Percentiles rank a stretch among this genome's conserved stretches.
Evolutionary conservation across 2,113 vertebrate genomes (phyloP).

Genomic region (Leptodactylus fuscus): DNA sequence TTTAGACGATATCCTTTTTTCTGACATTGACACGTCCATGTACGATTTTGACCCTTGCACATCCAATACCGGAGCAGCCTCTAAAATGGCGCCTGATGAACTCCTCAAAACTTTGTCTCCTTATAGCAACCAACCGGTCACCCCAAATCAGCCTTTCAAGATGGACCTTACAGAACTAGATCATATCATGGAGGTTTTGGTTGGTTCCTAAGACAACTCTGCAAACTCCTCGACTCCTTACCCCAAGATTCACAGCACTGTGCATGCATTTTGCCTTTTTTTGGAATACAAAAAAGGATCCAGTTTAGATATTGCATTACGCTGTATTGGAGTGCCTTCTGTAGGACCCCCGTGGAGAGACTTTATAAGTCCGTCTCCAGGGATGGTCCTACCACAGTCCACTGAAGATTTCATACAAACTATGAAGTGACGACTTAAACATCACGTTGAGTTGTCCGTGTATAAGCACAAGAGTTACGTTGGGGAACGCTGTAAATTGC

Average conservation of each 20-base stretch:
- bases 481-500: conserved; percentile 82
- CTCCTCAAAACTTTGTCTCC: conserved; percentile 94
- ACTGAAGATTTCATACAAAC: conserved; percentile 70
- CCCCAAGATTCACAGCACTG: conserved; percentile 83
- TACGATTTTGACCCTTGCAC: conserved; percentile 98
- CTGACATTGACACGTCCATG: conserved; percentile 99
- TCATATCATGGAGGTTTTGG: conserved; percentile 99
- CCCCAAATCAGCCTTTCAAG: conserved; percentile 98
- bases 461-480: conserved; percentile 83
- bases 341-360: conserved; percentile 87
- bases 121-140: conserved; percentile 85
- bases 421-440: conserved; percentile 66
- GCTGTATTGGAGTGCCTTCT: conserved; percentile 96
- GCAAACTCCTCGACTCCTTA: conserved; percentile 51
- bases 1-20: conserved; percentile 96
- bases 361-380: conserved; percentile 76
- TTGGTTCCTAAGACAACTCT: conserved; percentile 85
- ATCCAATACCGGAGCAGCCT: conserved; percentile 76
- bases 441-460: conserved; percentile 67
- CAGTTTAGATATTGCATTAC: conserved; percentile 88
- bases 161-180: conserved; percentile 98
- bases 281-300: conserved; percentile 76
- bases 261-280: conserved; percentile 94
- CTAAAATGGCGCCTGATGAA: conserved; percentile 93
- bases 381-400: conserved; percentile 72